Percentiles rank a stretch among this genome's conserved stretches.
Conservation (phyloP, 2,113 vertebrate genomes). For the Poecilia latipinna region DNA sequence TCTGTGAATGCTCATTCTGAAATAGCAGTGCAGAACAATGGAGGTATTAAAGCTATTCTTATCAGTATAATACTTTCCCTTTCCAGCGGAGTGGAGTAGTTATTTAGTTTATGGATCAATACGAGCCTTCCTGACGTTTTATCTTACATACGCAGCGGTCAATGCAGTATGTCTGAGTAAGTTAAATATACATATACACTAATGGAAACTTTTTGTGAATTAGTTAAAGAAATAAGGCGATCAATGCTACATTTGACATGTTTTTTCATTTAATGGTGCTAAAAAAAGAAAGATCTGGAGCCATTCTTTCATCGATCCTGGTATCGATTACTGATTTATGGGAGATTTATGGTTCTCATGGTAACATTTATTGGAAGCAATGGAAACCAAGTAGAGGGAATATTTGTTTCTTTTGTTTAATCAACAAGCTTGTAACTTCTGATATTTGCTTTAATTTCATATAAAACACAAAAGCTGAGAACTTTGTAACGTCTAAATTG, state of each 20-base stretch:
- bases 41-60: neutral
- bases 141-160: neutral
- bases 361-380: constrained; percentile 1
- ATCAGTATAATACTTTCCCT: constrained; percentile 4
- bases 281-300: neutral
- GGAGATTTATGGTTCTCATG: constrained; percentile 24
- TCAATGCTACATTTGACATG: rapidly evolving
- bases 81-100: neutral
- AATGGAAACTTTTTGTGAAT: constrained; percentile 37
- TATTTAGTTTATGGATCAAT: constrained; percentile 6
- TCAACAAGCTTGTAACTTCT: neutral
- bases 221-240: neutral
- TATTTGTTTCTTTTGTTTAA: neutral
- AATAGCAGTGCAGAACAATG: neutral
- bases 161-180: constrained; percentile 10
- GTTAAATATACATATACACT: neutral
- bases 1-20: neutral
- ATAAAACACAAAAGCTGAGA: neutral
- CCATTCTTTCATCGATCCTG: constrained; percentile 36
- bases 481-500: neutral
- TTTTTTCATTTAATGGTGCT: neutral
- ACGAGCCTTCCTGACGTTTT: constrained; percentile 5
- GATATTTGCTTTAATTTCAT: neutral
- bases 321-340: constrained; percentile 33
- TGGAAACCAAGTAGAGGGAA: neutral